Conservation (phyloP, 2,113 vertebrate genomes). For the Aegypius monachus region DNA sequence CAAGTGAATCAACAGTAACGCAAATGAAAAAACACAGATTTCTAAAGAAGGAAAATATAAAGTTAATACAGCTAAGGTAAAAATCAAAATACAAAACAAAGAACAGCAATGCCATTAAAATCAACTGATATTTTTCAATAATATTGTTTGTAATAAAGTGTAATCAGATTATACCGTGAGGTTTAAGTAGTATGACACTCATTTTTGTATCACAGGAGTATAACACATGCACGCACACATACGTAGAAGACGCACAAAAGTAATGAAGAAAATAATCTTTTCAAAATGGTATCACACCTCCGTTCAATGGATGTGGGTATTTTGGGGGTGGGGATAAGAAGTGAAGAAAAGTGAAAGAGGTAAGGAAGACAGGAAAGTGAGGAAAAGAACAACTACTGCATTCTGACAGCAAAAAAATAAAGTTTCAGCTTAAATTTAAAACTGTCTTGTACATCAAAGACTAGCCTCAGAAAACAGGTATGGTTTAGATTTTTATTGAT, state of each 20-base stretch:
- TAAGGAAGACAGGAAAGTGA: background rate
- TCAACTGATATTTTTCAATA: background rate
- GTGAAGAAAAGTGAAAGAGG: background rate
- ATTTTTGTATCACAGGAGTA: background rate
- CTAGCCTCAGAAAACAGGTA: background rate
- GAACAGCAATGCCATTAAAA: background rate
- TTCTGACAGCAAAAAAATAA: background rate
- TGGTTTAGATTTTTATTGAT: accelerated
- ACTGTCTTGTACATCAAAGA: background rate
- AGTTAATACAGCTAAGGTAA: background rate
- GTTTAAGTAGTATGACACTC: background rate
- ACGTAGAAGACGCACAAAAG: background rate
- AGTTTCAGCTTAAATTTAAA: background rate
- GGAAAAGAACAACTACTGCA: background rate
- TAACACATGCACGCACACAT: background rate
- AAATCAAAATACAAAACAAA: background rate
- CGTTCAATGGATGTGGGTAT: background rate
- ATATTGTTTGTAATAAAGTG: background rate
- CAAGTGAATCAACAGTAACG: background rate
- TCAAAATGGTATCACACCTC: background rate
- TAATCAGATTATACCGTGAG: background rate
- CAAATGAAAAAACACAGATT: background rate
- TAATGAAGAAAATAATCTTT: background rate
- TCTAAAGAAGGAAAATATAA: background rate
- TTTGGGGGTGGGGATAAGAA: background rate